These are phyloP conservation scores for Heteromormyrus szaboi DNA, from an alignment of 2,797 vertebrate species.

Conservation along the genomic window DNA sequence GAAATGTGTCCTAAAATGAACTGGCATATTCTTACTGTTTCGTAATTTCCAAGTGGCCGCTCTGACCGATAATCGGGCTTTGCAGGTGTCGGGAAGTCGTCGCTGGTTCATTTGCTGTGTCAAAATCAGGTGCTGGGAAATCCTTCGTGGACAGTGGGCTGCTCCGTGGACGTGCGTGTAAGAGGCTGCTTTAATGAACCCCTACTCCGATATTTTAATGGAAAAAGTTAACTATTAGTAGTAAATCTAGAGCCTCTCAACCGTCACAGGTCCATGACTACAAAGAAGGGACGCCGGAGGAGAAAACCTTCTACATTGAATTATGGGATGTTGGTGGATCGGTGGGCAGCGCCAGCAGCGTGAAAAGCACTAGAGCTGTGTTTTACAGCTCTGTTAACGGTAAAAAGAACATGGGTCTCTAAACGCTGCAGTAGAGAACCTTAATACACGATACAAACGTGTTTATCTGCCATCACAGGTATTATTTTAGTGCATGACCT, in stretches of 20 bases:
- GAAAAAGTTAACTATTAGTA: background rate
- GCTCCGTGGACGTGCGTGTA: conserved; percentile 96
- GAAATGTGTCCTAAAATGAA: background rate
- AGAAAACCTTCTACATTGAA: conserved; percentile 94
- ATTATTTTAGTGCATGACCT: conserved; percentile 96
- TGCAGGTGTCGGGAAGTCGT: conserved; percentile 91
- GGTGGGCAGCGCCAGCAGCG: conserved; percentile 83
- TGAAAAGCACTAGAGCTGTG: conserved; percentile 92
- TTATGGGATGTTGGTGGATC: conserved; percentile 97
- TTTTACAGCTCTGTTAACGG: conserved; percentile 96
- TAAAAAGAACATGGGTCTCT: conserved; percentile 46
- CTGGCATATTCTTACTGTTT: background rate
- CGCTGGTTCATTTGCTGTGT: conserved; percentile 88
- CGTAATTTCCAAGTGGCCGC: background rate
- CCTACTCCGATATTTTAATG: background rate
- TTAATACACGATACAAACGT: background rate
- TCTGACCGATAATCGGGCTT: background rate
- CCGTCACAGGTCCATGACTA: conserved; percentile 84
- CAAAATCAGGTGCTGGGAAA: conserved; percentile 94
- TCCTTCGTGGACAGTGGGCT: conserved; percentile 96
- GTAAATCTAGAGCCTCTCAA: background rate
- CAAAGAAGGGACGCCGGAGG: conserved; percentile 92
- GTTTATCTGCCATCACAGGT: conserved; percentile 53
- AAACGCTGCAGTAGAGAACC: background rate
- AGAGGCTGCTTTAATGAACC: conserved; percentile 22